These are phyloP conservation scores for Pseudolaguvia tuberculata DNA, from an alignment of 2,113 vertebrate species.

Conservation along the genomic window DNA sequence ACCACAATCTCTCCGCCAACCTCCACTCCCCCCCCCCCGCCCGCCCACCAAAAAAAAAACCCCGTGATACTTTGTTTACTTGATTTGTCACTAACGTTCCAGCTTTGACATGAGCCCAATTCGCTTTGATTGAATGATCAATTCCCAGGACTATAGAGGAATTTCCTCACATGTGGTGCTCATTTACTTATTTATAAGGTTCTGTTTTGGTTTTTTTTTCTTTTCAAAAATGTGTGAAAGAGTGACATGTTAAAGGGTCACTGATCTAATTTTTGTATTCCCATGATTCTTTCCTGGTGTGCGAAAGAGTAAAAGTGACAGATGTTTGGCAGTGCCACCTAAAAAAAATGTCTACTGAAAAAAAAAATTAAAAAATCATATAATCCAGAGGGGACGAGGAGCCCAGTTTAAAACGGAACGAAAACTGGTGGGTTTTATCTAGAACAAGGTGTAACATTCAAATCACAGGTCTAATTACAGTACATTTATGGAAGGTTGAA, in stretches of 20 bases:
- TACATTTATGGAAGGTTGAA: conserved; percentile 38
- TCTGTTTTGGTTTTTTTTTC: background rate
- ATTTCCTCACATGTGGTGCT: conserved; percentile 69
- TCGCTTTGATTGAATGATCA: conserved; percentile 23
- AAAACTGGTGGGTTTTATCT: conserved; percentile 8
- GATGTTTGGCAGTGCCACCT: conserved; percentile 62
- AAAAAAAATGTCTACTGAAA: conserved; percentile 55
- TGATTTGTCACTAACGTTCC: conserved; percentile 16
- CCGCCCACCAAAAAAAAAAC: background rate
- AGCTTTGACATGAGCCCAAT: conserved; percentile 17
- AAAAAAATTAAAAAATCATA: conserved; percentile 64
- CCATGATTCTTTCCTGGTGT: conserved; percentile 56
- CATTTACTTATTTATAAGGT: conserved; percentile 54
- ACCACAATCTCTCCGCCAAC: no score
- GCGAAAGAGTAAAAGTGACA: conserved; percentile 63
- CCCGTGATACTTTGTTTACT: conserved; percentile 19
- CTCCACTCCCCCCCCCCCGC: no score
- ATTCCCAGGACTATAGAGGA: conserved; percentile 54
- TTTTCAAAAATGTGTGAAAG: conserved; percentile 56
- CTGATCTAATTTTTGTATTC: conserved; percentile 37
- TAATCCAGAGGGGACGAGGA: conserved; percentile 54
- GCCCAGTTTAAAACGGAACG: conserved; percentile 20
- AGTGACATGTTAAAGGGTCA: conserved; percentile 53
- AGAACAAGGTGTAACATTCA: conserved; percentile 46
- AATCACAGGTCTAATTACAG: conserved; percentile 49